Evolutionary conservation across 2,797 vertebrate species (phyloP).

Genomic region (Iguana delicatissima): DNA sequence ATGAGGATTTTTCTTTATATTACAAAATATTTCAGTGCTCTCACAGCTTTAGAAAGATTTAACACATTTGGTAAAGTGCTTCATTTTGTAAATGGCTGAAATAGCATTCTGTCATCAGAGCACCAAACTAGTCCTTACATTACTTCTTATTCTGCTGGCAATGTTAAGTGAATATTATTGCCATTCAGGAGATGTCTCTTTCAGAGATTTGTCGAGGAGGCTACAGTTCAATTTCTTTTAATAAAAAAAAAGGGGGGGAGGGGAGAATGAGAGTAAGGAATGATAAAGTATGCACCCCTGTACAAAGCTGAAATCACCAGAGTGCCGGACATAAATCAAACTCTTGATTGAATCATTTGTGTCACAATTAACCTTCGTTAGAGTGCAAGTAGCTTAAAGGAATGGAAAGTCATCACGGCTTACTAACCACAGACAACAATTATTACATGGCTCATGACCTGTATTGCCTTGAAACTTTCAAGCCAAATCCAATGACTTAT

Average conservation of each 20-base stretch:
- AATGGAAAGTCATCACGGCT: neutral
- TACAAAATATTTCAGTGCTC: constrained; percentile 42
- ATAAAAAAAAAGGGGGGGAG: neutral
- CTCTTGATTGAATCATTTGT: constrained; percentile 32
- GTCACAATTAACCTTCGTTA: neutral
- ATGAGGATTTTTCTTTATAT: constrained; percentile 5
- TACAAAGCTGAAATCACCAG: constrained; percentile 11
- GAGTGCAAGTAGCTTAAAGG: constrained; percentile 20
- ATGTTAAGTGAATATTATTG: constrained; percentile 54
- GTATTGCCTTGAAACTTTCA: neutral
- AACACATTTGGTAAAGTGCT: constrained; percentile 58
- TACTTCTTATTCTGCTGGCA: constrained; percentile 46
- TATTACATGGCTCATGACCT: constrained; percentile 9
- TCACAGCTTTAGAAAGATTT: constrained; percentile 56
- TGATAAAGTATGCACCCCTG: constrained; percentile 18
- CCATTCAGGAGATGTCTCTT: constrained; percentile 42
- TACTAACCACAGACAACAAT: constrained; percentile 12
- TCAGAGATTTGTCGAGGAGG: constrained; percentile 38
- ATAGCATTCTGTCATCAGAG: constrained; percentile 46
- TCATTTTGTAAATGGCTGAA: constrained; percentile 60
- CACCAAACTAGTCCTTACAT: constrained; percentile 27
- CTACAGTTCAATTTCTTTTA: constrained; percentile 38
- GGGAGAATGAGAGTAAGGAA: constrained; percentile 8
- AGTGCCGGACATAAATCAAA: constrained; percentile 50
- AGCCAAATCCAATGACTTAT: rapidly evolving